A percentile compares a stretch with the other conserved stretches of the same genome.
These are phyloP conservation scores for Uloborus diversus DNA, from an alignment of 1,140 invertebrate genomes.

Conservation along the genomic window DNA sequence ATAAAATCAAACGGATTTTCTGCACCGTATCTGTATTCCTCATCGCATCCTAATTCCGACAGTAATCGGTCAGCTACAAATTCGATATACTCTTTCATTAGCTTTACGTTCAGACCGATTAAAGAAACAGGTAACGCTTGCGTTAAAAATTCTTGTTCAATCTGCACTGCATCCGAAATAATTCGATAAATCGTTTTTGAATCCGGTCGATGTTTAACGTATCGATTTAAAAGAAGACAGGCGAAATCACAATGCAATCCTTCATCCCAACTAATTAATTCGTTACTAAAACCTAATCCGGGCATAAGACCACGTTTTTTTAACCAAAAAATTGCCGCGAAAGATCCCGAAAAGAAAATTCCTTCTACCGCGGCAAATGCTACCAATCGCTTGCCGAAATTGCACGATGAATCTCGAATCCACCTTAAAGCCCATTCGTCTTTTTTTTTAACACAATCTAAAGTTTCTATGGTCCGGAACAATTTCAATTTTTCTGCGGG, in stretches of 20 bases:
- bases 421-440: conserved; percentile 98
- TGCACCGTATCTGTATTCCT: conserved; percentile 90
- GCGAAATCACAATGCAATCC: conserved; percentile 99
- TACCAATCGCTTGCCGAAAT: too few relatives aligned
- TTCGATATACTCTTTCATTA: conserved; percentile 98
- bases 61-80: conserved; percentile 97
- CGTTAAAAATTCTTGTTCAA: conserved; percentile 98
- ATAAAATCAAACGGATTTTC: conserved; percentile 99
- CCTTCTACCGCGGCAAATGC: too few relatives aligned
- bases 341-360: too few relatives aligned
- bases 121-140: conserved; percentile 92
- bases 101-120: conserved; percentile 96
- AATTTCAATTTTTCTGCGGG: conserved; percentile 83
- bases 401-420: conserved; percentile 78
- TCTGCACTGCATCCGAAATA: too few relatives aligned
- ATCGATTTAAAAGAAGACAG: conserved; percentile 97
- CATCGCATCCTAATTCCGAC: conserved; percentile 83
- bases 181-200: too few relatives aligned
- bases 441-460: conserved; percentile 97
- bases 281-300: conserved; percentile 98
- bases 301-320: too few relatives aligned
- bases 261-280: conserved; percentile 98
- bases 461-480: conserved; percentile 96
- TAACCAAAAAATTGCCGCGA: too few relatives aligned
- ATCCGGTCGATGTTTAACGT: conserved; percentile 91